Conservation (phyloP, 1,140 invertebrate genomes). For the Coelopa frigida region DNA sequence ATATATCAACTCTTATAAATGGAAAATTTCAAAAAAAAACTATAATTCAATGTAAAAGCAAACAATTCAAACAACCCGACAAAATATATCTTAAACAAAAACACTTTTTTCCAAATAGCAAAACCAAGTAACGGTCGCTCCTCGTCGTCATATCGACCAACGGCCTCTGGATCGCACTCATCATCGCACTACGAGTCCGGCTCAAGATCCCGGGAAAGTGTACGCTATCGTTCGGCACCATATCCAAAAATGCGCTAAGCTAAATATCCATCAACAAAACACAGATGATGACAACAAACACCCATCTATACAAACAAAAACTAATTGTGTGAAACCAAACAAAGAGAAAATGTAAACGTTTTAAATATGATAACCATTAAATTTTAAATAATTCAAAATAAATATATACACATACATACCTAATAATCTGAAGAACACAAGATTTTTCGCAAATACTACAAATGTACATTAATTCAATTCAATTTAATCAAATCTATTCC, state of each 20-base stretch:
- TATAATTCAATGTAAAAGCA: slow-evolving; percentile 2
- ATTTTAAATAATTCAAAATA: no score
- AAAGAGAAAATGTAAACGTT: background rate
- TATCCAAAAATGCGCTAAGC: slow-evolving; percentile 42
- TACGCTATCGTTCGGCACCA: slow-evolving; percentile 42
- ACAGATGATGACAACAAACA: slow-evolving; percentile 6
- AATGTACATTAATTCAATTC: no score
- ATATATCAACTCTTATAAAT: no score
- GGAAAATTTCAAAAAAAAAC: slow-evolving; percentile 4
- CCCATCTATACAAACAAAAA: no score
- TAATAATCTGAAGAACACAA: no score
- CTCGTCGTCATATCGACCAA: slow-evolving; percentile 42
- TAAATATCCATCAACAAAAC: slow-evolving; percentile 2
- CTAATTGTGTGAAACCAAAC: slow-evolving; percentile 5
- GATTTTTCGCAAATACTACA: no score
- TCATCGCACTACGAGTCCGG: slow-evolving; percentile 41
- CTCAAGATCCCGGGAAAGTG: slow-evolving; percentile 44
- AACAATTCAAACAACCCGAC: slow-evolving; percentile 7
- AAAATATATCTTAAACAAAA: slow-evolving; percentile 6
- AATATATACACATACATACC: no score
- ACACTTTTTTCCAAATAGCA: slow-evolving; percentile 32
- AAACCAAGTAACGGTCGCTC: slow-evolving; percentile 45
- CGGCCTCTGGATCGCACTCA: slow-evolving; percentile 42
- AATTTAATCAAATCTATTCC: no score
- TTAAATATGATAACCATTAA: no score